phyloP scores from a whole-genome alignment of 2,888 invertebrate species.

The Stegana nigrithorax region DNA sequence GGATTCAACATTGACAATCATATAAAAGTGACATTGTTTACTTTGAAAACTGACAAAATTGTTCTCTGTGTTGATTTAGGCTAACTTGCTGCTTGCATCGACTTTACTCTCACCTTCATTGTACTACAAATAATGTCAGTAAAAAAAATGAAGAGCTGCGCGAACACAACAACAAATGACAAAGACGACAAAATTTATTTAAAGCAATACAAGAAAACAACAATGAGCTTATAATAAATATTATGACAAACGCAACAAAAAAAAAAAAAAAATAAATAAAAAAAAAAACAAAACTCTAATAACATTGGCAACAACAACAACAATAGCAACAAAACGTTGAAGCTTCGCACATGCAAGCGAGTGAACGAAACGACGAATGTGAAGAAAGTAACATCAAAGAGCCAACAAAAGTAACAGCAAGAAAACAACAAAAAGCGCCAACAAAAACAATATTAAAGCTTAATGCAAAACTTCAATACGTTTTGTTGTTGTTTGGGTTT shows the following conservation, averaged over 20 bases:
- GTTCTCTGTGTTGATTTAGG: too few relatives aligned
- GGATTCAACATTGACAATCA: too few relatives aligned
- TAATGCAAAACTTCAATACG: background rate
- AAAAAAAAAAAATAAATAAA: background rate
- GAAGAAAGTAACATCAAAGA: constrained; percentile 9
- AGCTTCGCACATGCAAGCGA: too few relatives aligned
- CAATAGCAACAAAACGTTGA: too few relatives aligned
- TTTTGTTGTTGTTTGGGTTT: too few relatives aligned
- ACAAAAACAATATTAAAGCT: background rate
- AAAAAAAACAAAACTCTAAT: background rate
- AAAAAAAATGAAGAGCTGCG: background rate
- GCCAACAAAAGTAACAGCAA: background rate
- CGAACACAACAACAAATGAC: background rate
- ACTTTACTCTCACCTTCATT: constrained; percentile 10
- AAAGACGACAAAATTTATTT: background rate
- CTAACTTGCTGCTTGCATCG: too few relatives aligned
- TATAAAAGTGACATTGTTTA: too few relatives aligned
- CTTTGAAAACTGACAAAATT: too few relatives aligned
- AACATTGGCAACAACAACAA: too few relatives aligned
- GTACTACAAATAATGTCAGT: background rate
- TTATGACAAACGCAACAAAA: background rate
- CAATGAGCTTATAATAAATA: background rate
- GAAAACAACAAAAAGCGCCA: background rate
- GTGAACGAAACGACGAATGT: background rate
- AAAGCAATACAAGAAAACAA: too few relatives aligned